Evolutionary conservation across 1,140 invertebrate genomes (phyloP).

Genomic region (Drosophila sechellia): DNA sequence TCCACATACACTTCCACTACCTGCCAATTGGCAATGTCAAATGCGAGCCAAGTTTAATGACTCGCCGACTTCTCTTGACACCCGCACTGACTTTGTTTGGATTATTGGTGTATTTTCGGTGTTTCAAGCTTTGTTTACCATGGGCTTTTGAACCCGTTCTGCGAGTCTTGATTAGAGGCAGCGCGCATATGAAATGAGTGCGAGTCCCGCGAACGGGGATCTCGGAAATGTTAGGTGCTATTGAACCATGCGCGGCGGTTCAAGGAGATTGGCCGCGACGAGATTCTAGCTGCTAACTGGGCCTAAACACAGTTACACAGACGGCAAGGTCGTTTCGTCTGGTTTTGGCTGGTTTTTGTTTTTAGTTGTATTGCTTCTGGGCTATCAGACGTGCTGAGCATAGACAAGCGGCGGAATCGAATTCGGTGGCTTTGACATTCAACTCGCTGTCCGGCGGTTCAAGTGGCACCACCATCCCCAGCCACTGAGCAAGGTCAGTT

Average conservation of each 20-base stretch:
- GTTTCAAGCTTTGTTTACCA: slow-evolving; percentile 22
- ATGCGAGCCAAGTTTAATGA: slow-evolving; percentile 64
- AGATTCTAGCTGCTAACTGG: slow-evolving; percentile 43
- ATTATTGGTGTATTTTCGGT: slow-evolving; percentile 15
- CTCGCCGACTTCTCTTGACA: slow-evolving; percentile 46
- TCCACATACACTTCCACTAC: slow-evolving; percentile 8
- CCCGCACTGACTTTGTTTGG: slow-evolving; percentile 54
- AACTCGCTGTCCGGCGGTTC: slow-evolving; percentile 51
- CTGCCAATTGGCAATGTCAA: slow-evolving; percentile 59
- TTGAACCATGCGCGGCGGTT: slow-evolving; percentile 49
- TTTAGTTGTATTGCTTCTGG: background rate
- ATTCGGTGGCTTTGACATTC: slow-evolving; percentile 56
- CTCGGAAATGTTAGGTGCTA: slow-evolving; percentile 58
- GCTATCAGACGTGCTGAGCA: slow-evolving; percentile 47
- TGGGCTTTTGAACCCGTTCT: slow-evolving; percentile 51
- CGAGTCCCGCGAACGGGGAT: slow-evolving; percentile 28
- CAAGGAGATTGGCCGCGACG: slow-evolving; percentile 26
- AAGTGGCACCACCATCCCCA: slow-evolving; percentile 27
- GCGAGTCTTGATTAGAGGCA: slow-evolving; percentile 53
- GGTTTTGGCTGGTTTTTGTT: slow-evolving; percentile 10
- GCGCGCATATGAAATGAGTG: slow-evolving; percentile 50
- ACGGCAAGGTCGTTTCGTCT: slow-evolving; percentile 41
- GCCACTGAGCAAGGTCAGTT: slow-evolving; percentile 51
- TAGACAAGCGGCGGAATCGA: slow-evolving; percentile 40
- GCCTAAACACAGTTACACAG: slow-evolving; percentile 52